phyloP scores from a whole-genome alignment of 2,888 invertebrate species.

The Lasioglossum malachurum region DNA sequence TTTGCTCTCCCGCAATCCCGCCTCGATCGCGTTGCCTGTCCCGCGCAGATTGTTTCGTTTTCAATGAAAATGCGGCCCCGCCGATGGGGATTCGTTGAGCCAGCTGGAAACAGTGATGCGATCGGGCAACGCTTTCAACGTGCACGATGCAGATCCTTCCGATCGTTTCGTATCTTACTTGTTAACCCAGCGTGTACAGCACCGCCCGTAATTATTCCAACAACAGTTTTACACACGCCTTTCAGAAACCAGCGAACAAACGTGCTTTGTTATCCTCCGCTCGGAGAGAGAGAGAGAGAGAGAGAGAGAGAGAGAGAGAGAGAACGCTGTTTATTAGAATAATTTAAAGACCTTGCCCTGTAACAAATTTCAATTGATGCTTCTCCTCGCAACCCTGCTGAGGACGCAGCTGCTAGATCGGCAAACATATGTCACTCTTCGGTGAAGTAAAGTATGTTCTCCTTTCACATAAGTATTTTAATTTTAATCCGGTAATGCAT shows the following conservation, averaged over 20 bases:
- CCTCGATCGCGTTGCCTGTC: slow-evolving; percentile 37
- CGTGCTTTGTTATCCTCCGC: not conserved
- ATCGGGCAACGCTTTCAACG: not conserved
- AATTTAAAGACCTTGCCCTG: not conserved
- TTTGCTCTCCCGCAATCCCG: slow-evolving; percentile 32
- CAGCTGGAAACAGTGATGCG: slow-evolving; percentile 3
- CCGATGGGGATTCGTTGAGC: not conserved
- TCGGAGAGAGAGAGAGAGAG: too few species aligned
- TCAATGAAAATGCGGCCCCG: slow-evolving; percentile 8
- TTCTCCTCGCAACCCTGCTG: not conserved
- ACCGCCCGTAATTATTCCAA: not conserved
- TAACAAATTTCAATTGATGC: not conserved
- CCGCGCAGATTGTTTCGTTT: slow-evolving; percentile 43
- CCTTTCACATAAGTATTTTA: too few species aligned
- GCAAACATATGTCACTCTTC: too few species aligned
- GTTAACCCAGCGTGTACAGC: not conserved
- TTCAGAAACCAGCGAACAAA: not conserved
- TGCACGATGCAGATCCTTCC: not conserved
- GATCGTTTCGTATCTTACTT: slow-evolving; percentile 4
- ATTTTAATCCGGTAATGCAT: too few species aligned
- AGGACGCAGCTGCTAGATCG: too few species aligned
- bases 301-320: too few species aligned
- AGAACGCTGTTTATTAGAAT: not conserved
- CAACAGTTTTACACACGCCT: not conserved
- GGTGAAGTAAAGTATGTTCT: too few species aligned